Percentiles rank a stretch among this genome's conserved stretches.
Evolutionary conservation across 2,888 invertebrate genomes (phyloP).

Genomic region (Hoplodrina ambigua): DNA sequence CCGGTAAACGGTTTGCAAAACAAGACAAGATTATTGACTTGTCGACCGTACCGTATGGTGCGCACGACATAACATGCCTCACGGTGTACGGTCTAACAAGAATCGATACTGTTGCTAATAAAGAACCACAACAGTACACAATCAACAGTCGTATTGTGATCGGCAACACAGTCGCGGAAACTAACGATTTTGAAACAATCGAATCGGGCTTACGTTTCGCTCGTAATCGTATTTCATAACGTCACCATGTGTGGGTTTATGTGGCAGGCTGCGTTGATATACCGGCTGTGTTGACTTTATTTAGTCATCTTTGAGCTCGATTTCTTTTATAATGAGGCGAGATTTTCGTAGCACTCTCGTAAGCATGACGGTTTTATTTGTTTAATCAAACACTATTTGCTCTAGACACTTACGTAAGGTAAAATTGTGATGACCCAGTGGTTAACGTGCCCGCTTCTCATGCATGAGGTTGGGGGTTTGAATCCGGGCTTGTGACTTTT

Average conservation of each 20-base stretch:
- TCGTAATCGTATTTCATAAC: conserved; percentile 67
- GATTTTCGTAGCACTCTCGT: conserved; percentile 1
- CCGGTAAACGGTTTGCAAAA: conserved; percentile 47
- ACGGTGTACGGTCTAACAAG: conserved; percentile 21
- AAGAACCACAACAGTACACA: conserved; percentile 59
- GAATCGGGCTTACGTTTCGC: conserved; percentile 60
- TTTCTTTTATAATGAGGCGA: conserved; percentile 41
- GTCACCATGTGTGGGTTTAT: conserved; percentile 55
- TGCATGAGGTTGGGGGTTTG: too few relatives aligned
- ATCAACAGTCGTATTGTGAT: conserved; percentile 67
- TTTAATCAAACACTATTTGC: not conserved
- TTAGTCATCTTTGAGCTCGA: conserved; percentile 49
- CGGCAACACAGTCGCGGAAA: conserved; percentile 67
- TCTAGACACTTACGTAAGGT: not conserved
- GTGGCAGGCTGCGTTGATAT: conserved; percentile 27
- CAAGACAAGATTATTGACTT: conserved; percentile 51
- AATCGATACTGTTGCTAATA: conserved; percentile 55
- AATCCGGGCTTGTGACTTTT: too few relatives aligned
- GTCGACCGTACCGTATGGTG: conserved; percentile 15
- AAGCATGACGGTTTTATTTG: conserved; percentile 17
- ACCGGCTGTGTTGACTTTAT: conserved; percentile 23
- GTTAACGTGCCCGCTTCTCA: too few relatives aligned
- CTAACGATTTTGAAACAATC: conserved; percentile 72
- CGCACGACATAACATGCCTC: conserved; percentile 53
- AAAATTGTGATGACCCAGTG: too few relatives aligned